Conservation (phyloP, 2,888 invertebrate species). For the Clistopyga incitator region DNA sequence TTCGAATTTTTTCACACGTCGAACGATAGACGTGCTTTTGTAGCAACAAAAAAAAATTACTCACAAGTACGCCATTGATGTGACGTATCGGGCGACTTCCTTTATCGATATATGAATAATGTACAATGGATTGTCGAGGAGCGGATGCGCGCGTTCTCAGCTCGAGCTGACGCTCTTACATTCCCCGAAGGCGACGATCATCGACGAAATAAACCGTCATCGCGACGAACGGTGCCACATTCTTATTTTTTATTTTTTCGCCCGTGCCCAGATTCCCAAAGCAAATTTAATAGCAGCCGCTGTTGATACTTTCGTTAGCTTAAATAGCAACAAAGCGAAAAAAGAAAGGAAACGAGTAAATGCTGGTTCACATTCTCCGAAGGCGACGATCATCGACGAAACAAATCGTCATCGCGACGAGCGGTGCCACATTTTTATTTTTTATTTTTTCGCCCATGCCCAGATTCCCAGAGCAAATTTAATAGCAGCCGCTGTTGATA, state of each 20-base stretch:
- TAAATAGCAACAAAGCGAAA: too few relatives aligned
- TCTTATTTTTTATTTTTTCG: not conserved
- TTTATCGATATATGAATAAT: conserved; percentile 75
- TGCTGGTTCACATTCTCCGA: too few relatives aligned
- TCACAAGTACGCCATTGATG: conserved; percentile 48
- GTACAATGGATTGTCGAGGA: conserved; percentile 68
- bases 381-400: too few relatives aligned
- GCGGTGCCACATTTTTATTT: too few relatives aligned
- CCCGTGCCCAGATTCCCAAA: not conserved
- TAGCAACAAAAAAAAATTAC: not conserved
- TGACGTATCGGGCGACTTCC: conserved; percentile 73
- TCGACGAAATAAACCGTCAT: conserved; percentile 17
- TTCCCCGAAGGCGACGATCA: conserved; percentile 6
- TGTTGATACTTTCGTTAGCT: not conserved
- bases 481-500: not conserved
- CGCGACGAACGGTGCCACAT: conserved; percentile 1
- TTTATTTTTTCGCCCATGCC: too few relatives aligned
- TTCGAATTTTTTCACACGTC: conserved; percentile 5
- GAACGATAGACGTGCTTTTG: not conserved
- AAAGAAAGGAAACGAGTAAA: too few relatives aligned
- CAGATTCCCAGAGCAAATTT: too few relatives aligned
- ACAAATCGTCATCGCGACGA: too few relatives aligned
- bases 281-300: not conserved
- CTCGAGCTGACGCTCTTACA: conserved; percentile 12
- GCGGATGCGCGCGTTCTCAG: conserved; percentile 68